phyloP scores from a whole-genome alignment of 2,888 invertebrate species.

The Camponotus fellah region DNA sequence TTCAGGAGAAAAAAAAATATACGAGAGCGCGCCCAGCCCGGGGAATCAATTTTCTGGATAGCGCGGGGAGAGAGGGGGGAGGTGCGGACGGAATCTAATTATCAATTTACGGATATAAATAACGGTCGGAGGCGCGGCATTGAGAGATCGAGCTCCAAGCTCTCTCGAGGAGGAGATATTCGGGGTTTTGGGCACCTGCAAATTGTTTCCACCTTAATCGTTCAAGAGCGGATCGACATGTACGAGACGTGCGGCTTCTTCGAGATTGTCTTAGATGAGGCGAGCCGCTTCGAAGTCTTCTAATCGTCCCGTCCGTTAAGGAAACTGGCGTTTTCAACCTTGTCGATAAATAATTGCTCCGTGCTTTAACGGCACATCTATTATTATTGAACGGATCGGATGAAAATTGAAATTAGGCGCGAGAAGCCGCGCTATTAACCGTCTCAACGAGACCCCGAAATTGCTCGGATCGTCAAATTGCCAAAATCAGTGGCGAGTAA shows the following conservation, averaged over 20 bases:
- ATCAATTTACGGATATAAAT: slow-evolving; percentile 73
- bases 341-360: slow-evolving; percentile 49
- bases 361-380: slow-evolving; percentile 2
- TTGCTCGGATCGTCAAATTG: not conserved
- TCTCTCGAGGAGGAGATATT: slow-evolving; percentile 27
- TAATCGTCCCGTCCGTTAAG: slow-evolving; percentile 24
- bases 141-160: slow-evolving; percentile 45
- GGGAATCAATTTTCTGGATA: slow-evolving; percentile 57
- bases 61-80: not conserved
- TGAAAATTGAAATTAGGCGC: slow-evolving; percentile 41
- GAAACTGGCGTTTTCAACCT: not conserved
- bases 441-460: slow-evolving; percentile 4
- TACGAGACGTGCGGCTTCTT: slow-evolving; percentile 23
- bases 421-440: slow-evolving; percentile 26
- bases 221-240: slow-evolving; percentile 39
- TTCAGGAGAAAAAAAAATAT: slow-evolving; percentile 17
- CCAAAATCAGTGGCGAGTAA: not conserved
- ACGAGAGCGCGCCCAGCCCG: slow-evolving; percentile 6
- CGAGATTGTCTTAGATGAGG: slow-evolving; percentile 21
- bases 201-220: slow-evolving; percentile 64
- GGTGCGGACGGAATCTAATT: slow-evolving; percentile 62
- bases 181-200: slow-evolving; percentile 46
- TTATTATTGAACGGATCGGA: slow-evolving; percentile 30
- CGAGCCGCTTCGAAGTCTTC: slow-evolving; percentile 1
- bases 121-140: slow-evolving; percentile 55